A percentile compares a stretch with the other conserved stretches of the same genome.
phyloP scores from a whole-genome alignment of 2,797 vertebrate genomes.

The Antrozous pallidus region DNA sequence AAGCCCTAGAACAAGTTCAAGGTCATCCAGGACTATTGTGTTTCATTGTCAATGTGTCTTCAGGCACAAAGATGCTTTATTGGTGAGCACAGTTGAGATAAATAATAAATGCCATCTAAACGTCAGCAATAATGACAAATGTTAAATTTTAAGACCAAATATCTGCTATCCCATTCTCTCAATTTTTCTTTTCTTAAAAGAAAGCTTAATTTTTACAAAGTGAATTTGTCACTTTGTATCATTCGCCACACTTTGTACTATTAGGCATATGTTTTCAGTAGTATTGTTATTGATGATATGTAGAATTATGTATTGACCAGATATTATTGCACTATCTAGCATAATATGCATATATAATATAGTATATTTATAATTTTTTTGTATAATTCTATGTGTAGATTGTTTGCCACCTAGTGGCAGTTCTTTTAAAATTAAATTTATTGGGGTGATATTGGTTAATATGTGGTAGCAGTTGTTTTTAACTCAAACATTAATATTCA shows the following conservation, averaged over 20 bases:
- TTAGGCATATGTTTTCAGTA: neutral
- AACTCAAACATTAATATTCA: conserved; percentile 75
- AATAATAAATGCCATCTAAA: neutral
- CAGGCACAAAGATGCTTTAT: conserved; percentile 29
- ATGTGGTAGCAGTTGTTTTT: conserved; percentile 81
- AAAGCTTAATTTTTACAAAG: conserved; percentile 4
- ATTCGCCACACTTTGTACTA: neutral
- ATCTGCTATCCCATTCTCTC: neutral
- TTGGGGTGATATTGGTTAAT: no score
- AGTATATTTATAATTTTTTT: conserved; percentile 72
- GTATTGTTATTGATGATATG: neutral
- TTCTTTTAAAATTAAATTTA: conserved; percentile 61
- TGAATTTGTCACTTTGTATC: neutral
- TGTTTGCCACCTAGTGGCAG: conserved; percentile 86
- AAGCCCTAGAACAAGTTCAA: neutral
- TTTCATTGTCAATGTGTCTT: neutral
- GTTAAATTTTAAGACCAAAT: neutral
- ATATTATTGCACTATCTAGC: conserved; percentile 3
- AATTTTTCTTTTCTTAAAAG: neutral
- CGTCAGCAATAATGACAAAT: neutral
- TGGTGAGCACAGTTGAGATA: conserved; percentile 61
- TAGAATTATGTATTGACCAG: neutral
- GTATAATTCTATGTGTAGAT: conserved; percentile 73
- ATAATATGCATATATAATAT: conserved; percentile 67
- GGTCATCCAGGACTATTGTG: neutral